Evolutionary conservation across 2,797 vertebrate species (phyloP).

Genomic region (Mormyrops boulengeri): DNA sequence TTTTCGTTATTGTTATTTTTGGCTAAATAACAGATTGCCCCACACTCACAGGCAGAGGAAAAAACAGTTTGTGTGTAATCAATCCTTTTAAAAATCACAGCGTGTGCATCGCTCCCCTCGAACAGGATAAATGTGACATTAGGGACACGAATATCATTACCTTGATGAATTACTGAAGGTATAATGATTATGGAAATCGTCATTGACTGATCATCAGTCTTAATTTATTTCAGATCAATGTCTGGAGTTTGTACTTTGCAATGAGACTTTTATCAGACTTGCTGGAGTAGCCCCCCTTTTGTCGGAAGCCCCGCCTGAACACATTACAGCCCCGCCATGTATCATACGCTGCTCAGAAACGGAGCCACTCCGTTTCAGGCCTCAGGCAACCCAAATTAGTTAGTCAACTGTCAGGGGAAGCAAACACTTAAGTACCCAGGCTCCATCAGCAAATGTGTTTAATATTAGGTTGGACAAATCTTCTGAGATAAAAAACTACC

Average conservation of each 20-base stretch:
- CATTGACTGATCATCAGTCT: conserved; percentile 81
- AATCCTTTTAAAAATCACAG: conserved; percentile 67
- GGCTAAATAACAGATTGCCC: conserved; percentile 65
- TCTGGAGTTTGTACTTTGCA: conserved; percentile 51
- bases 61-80: conserved; percentile 66
- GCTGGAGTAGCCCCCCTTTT: conserved; percentile 53
- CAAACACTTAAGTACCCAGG: conserved; percentile 31
- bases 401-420: conserved; percentile 41
- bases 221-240: conserved; percentile 75
- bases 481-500: background rate
- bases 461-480: conserved; percentile 42
- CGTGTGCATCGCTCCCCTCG: conserved; percentile 57
- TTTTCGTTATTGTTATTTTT: conserved; percentile 60
- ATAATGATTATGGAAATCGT: conserved; percentile 84
- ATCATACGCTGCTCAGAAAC: conserved; percentile 49
- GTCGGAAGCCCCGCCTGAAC: conserved; percentile 52
- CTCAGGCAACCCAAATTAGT: conserved; percentile 51
- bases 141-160: conserved; percentile 77
- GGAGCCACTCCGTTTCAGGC: conserved; percentile 39
- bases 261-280: conserved; percentile 64
- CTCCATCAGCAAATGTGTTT: conserved; percentile 36
- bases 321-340: conserved; percentile 43
- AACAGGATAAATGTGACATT: conserved; percentile 78
- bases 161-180: conserved; percentile 80
- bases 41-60: conserved; percentile 54